These are phyloP conservation scores for Phrynocephalus forsythii DNA, from an alignment of 2,797 vertebrate species.

Conservation along the genomic window DNA sequence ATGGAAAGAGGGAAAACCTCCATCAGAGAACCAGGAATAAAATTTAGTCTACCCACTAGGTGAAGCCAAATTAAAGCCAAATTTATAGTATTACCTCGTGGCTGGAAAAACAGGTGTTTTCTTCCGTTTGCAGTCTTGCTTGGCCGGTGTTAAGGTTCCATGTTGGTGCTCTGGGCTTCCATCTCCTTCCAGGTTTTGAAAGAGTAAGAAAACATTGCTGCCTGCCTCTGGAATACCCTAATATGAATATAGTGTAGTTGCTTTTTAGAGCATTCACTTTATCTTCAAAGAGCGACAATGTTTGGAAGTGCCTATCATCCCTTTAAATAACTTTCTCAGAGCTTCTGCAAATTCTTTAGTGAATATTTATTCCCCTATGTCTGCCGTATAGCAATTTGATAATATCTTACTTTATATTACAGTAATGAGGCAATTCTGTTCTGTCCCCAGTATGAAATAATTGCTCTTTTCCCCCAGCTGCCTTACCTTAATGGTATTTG, in stretches of 20 bases:
- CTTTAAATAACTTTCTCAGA: background rate
- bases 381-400: background rate
- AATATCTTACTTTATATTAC: background rate
- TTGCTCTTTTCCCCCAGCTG: rapidly evolving
- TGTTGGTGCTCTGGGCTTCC: too few species aligned
- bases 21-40: too few species aligned
- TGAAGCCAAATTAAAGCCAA: too few species aligned
- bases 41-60: too few species aligned
- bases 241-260: background rate
- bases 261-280: background rate
- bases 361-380: background rate
- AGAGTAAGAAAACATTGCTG: background rate
- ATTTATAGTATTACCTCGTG: too few species aligned
- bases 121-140: too few species aligned
- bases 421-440: rapidly evolving
- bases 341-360: background rate
- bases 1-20: too few species aligned
- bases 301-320: background rate
- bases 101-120: too few species aligned
- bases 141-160: too few species aligned
- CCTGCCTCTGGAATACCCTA: background rate
- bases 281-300: background rate
- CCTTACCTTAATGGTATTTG: background rate
- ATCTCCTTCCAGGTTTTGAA: background rate
- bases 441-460: background rate